A percentile compares a stretch with the other conserved stretches of the same genome.
Evolutionary conservation across 1,140 invertebrate genomes (phyloP).

Genomic region (Ceratosolen fusciceps): DNA sequence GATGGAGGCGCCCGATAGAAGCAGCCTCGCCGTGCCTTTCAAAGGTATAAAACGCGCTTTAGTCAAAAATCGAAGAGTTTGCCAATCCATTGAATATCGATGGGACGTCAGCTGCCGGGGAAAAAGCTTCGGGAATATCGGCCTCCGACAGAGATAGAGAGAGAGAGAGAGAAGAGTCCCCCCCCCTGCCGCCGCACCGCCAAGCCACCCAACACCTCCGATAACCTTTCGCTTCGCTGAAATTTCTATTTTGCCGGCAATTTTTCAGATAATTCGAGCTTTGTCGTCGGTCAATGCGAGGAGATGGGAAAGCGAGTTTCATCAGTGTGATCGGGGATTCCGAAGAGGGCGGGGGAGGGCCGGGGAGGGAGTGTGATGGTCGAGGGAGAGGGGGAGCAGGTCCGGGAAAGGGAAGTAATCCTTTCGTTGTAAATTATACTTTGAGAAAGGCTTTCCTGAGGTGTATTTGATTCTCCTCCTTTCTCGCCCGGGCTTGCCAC

Average conservation of each 20-base stretch:
- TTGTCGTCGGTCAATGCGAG: conserved; percentile 44
- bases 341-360: background rate
- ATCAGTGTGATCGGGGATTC: background rate
- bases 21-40: background rate
- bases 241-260: background rate
- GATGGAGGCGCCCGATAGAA: too few species aligned
- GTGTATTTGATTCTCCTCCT: background rate
- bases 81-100: conserved; percentile 45
- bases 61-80: conserved; percentile 46
- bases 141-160: too few species aligned
- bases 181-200: too few species aligned
- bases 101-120: conserved; percentile 10
- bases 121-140: background rate
- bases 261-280: conserved; percentile 52
- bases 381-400: conserved; percentile 42
- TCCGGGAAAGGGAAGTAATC: conserved; percentile 57
- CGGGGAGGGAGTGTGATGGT: background rate
- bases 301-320: conserved; percentile 46
- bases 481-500: background rate
- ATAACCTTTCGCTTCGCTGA: background rate
- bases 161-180: too few species aligned
- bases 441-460: conserved; percentile 56
- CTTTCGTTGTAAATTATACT: conserved; percentile 65
- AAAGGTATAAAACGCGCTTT: conserved; percentile 13
- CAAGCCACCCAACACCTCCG: background rate